These are phyloP conservation scores for Nothobranchius furzeri DNA, from an alignment of 2,113 vertebrate genomes.

Conservation along the genomic window DNA sequence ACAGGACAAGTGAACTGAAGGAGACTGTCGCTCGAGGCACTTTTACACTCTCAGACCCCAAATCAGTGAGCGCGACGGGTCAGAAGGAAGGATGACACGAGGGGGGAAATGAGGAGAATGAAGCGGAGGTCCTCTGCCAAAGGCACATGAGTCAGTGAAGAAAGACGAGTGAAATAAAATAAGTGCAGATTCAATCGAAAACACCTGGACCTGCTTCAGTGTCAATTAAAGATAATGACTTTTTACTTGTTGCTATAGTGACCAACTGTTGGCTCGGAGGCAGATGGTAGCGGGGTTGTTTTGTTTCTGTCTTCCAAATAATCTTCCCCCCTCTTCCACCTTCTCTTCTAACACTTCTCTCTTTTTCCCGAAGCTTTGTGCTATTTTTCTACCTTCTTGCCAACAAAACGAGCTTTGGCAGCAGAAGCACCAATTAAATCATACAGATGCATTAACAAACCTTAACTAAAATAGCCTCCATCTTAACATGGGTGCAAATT, in stretches of 20 bases:
- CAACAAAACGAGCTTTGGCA: constrained; percentile 25
- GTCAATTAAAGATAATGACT: constrained; percentile 79
- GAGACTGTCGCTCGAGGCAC: constrained; percentile 5
- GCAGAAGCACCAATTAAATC: constrained; percentile 28
- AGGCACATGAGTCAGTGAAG: constrained; percentile 53
- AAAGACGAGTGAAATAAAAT: constrained; percentile 12
- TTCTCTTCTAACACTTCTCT: constrained; percentile 15
- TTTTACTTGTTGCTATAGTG: constrained; percentile 79
- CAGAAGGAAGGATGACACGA: constrained; percentile 24
- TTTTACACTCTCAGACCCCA: constrained; percentile 6
- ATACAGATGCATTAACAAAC: constrained; percentile 29
- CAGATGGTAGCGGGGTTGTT: constrained; percentile 58
- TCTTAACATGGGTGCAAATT: constrained; percentile 4
- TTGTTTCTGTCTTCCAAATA: not conserved
- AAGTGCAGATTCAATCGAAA: constrained; percentile 69
- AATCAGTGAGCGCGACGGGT: constrained; percentile 22
- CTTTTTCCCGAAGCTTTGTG: constrained; percentile 39
- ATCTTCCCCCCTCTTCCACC: not conserved
- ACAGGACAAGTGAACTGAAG: constrained; percentile 17
- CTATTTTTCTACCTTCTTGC: constrained; percentile 16
- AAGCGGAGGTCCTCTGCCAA: constrained; percentile 41
- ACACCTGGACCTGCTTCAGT: constrained; percentile 77
- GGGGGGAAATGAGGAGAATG: constrained; percentile 22
- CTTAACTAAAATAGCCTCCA: constrained; percentile 16
- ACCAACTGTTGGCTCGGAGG: constrained; percentile 69